Evolutionary conservation across 1,140 invertebrate genomes (phyloP).

Genomic region (Pogonus chalceus): DNA sequence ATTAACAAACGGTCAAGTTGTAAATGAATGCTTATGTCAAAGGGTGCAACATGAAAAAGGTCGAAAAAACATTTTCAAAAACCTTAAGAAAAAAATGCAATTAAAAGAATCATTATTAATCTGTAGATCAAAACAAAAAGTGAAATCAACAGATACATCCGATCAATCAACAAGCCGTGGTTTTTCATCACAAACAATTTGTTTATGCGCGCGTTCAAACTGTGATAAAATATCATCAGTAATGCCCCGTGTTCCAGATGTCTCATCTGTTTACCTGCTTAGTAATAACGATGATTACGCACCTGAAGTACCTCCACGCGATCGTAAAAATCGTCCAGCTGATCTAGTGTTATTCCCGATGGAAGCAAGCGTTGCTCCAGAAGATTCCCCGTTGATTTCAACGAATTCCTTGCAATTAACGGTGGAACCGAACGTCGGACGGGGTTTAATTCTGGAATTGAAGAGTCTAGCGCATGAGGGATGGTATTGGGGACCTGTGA

Average conservation of each 20-base stretch:
- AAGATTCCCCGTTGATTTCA: background rate
- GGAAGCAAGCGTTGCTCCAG: background rate
- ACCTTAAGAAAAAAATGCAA: background rate
- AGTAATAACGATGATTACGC: background rate
- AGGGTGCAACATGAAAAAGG: background rate
- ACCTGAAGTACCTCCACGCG: background rate
- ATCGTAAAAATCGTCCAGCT: background rate
- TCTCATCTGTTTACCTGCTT: background rate
- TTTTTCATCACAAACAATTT: background rate
- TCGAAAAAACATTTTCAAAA: background rate
- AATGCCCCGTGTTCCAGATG: background rate
- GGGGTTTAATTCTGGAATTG: background rate
- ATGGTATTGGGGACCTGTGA: conserved; percentile 43
- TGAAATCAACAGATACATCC: background rate
- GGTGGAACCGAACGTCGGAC: background rate
- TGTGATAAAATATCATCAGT: background rate
- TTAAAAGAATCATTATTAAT: background rate
- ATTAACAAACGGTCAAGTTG: background rate
- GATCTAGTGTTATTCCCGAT: background rate
- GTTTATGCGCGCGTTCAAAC: background rate
- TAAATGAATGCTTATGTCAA: conserved; percentile 2
- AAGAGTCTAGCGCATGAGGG: conserved; percentile 25
- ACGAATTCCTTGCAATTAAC: background rate
- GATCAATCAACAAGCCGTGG: background rate
- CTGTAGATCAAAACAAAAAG: background rate